phyloP scores from a whole-genome alignment of 2,888 invertebrate genomes.

The Lasioglossum figueresi region DNA sequence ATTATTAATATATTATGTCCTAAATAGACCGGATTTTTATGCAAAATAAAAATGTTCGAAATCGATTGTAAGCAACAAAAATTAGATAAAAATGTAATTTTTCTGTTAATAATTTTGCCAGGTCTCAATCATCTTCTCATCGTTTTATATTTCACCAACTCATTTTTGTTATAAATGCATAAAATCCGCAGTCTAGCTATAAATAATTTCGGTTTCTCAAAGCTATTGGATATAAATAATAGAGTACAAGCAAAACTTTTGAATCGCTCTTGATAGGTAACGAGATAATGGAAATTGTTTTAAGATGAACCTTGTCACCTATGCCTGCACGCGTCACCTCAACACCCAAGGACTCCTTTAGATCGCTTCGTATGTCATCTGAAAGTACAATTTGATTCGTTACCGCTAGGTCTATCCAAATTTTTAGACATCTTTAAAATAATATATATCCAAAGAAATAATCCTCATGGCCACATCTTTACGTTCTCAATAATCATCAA shows the following conservation, averaged over 20 bases:
- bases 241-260: not conserved
- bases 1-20: not conserved
- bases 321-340: slow-evolving; percentile 90
- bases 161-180: not conserved
- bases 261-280: not conserved
- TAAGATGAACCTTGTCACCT: slow-evolving; percentile 88
- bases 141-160: not conserved
- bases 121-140: not conserved
- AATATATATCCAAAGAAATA: not conserved
- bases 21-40: not conserved
- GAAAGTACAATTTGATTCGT: slow-evolving; percentile 63
- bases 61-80: not conserved
- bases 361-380: slow-evolving; percentile 88
- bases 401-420: not conserved
- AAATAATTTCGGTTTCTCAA: not conserved
- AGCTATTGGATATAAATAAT: not conserved
- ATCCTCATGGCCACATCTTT: too few relatives aligned
- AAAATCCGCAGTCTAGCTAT: not conserved
- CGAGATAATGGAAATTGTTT: slow-evolving; percentile 16
- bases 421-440: not conserved
- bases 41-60: not conserved
- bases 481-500: too few relatives aligned
- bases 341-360: slow-evolving; percentile 88
- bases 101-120: not conserved
- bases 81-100: not conserved